Percentiles rank a stretch among this genome's conserved stretches.
Conservation (phyloP, 2,888 invertebrate genomes). For the Sinohyriopsis cumingii region DNA sequence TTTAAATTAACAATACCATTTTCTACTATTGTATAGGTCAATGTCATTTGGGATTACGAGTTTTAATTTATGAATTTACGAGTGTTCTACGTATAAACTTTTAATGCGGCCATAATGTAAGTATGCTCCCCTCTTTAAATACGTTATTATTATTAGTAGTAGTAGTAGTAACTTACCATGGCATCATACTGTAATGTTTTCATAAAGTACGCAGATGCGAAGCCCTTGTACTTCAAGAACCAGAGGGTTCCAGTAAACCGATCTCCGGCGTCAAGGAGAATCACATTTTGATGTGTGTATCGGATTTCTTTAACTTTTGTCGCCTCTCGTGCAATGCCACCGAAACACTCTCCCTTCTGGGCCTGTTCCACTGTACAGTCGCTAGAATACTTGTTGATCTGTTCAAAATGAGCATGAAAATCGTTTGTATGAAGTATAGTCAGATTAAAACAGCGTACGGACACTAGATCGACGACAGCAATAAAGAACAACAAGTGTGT, state of each 20-base stretch:
- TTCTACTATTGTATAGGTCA: too few species aligned
- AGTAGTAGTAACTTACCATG: slow-evolving; percentile 72
- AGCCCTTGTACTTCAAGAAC: slow-evolving; percentile 88
- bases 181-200: slow-evolving; percentile 87
- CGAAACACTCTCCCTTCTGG: slow-evolving; percentile 79
- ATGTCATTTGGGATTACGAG: too few species aligned
- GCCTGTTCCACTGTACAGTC: slow-evolving; percentile 68
- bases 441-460: slow-evolving; percentile 75
- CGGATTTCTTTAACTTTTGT: slow-evolving; percentile 39
- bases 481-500: too few species aligned
- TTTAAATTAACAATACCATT: too few species aligned
- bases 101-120: too few species aligned
- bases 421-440: slow-evolving; percentile 91
- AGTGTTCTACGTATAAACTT: too few species aligned
- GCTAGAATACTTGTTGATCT: slow-evolving; percentile 82
- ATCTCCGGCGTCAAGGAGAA: slow-evolving; percentile 93
- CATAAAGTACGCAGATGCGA: slow-evolving; percentile 84
- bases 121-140: too few species aligned
- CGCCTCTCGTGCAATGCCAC: slow-evolving; percentile 84
- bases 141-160: not conserved
- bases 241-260: slow-evolving; percentile 92
- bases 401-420: slow-evolving; percentile 88
- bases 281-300: slow-evolving; percentile 73
- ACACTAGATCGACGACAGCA: too few species aligned
- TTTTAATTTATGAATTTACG: too few species aligned